A percentile compares a stretch with the other conserved stretches of the same genome.
phyloP scores from a whole-genome alignment of 1,140 invertebrate species.

The Trinorchestia longiramus region DNA sequence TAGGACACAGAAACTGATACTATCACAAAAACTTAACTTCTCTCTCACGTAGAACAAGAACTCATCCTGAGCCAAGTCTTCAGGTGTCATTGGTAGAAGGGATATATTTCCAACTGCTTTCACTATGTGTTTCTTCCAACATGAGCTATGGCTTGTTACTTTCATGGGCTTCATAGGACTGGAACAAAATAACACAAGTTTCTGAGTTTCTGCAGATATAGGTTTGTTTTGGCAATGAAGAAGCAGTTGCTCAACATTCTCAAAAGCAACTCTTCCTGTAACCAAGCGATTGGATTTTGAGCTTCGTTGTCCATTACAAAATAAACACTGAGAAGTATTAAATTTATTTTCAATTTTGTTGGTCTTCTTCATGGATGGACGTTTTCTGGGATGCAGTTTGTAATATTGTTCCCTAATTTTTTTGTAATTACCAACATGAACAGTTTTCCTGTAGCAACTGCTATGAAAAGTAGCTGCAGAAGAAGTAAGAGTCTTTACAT shows the following conservation, averaged over 20 bases:
- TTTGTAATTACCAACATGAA: slow-evolving; percentile 40
- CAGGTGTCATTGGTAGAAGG: not conserved
- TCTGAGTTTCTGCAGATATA: not conserved
- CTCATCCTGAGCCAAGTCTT: not conserved
- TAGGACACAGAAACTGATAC: not conserved
- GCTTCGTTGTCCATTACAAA: not conserved
- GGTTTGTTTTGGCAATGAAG: not conserved
- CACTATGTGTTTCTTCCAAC: slow-evolving; percentile 18
- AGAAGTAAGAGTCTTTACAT: not conserved
- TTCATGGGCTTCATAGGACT: not conserved
- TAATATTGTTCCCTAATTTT: slow-evolving; percentile 19
- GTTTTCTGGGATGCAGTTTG: slow-evolving; percentile 21
- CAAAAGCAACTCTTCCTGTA: not conserved
- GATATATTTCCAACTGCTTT: not conserved
- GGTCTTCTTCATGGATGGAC: not conserved
- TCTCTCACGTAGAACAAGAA: slow-evolving; percentile 28
- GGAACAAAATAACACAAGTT: not conserved
- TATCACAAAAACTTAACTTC: not conserved
- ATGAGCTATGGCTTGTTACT: not conserved
- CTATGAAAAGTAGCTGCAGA: not conserved
- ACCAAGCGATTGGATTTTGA: not conserved
- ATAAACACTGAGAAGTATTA: not conserved
- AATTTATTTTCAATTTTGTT: not conserved
- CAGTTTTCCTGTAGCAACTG: slow-evolving; percentile 35
- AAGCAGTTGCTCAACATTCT: not conserved